These are phyloP conservation scores for Onychostoma macrolepis DNA, from an alignment of 2,113 vertebrate genomes.

Conservation along the genomic window DNA sequence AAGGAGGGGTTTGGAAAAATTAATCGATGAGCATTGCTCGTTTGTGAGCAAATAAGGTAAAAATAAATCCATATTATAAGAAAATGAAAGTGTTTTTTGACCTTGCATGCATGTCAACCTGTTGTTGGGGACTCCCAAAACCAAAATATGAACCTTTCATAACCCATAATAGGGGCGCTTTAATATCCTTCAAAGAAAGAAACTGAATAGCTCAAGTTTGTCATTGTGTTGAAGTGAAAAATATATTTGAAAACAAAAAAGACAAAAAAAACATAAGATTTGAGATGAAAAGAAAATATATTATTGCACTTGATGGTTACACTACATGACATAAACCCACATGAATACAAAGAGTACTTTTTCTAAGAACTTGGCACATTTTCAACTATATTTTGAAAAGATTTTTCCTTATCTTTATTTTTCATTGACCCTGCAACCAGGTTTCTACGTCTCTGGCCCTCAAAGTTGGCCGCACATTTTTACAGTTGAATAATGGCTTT, in stretches of 20 bases:
- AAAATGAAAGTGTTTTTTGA: too few species aligned
- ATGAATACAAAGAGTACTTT: neutral
- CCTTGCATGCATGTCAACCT: too few species aligned
- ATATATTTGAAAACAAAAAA: too few species aligned
- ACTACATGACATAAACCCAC: neutral
- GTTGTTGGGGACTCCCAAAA: too few species aligned
- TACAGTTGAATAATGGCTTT: conserved; percentile 58
- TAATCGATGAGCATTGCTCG: too few species aligned
- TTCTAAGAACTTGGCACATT: neutral
- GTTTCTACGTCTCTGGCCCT: conserved; percentile 44
- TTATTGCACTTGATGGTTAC: neutral
- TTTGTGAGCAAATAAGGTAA: too few species aligned
- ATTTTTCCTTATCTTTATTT: neutral
- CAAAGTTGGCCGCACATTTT: conserved; percentile 41
- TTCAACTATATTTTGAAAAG: neutral
- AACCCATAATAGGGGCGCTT: too few species aligned
- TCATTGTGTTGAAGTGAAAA: neutral
- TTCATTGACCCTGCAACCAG: neutral
- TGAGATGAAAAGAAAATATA: neutral
- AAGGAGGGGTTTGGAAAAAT: too few species aligned
- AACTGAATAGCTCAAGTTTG: neutral
- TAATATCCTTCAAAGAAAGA: neutral
- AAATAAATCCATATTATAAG: too few species aligned
- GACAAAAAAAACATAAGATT: too few species aligned
- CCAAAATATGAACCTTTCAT: too few species aligned